Conservation (phyloP, 2,113 vertebrate genomes). For the Pelusios castaneus region DNA sequence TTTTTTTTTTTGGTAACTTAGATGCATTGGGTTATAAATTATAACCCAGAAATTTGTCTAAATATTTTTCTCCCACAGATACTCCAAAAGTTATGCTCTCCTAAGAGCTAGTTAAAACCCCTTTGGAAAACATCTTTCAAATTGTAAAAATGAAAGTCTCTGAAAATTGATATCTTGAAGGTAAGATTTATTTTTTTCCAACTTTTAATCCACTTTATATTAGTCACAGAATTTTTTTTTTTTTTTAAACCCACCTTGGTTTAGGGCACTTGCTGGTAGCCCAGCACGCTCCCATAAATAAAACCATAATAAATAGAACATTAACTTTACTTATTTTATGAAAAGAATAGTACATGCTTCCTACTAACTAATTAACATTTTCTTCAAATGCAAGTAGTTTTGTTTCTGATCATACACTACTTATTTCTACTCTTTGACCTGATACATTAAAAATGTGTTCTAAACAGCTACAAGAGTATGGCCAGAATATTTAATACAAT, state of each 20-base stretch:
- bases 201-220: slow-evolving; percentile 46
- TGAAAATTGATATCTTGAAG: slow-evolving; percentile 40
- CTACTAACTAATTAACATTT: neutral
- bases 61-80: slow-evolving; percentile 25
- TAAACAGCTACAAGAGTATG: slow-evolving; percentile 38
- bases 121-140: slow-evolving; percentile 38
- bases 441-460: slow-evolving; percentile 40
- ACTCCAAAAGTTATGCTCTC: slow-evolving; percentile 25
- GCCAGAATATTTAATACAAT: slow-evolving; percentile 64
- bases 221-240: slow-evolving; percentile 52
- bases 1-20: slow-evolving; percentile 23
- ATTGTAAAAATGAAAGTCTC: slow-evolving; percentile 39
- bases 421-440: slow-evolving; percentile 52
- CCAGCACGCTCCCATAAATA: slow-evolving; percentile 25
- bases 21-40: slow-evolving; percentile 59
- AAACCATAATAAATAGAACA: slow-evolving; percentile 18
- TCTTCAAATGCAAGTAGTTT: slow-evolving; percentile 37
- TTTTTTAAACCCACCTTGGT: neutral
- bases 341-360: slow-evolving; percentile 32
- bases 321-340: slow-evolving; percentile 49
- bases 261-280: slow-evolving; percentile 13
- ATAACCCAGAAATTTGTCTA: slow-evolving; percentile 47
- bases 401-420: slow-evolving; percentile 34
- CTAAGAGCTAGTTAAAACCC: slow-evolving; percentile 10
- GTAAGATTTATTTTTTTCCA: slow-evolving; percentile 5